Conservation (phyloP, 2,797 vertebrate genomes). For the Amblyraja radiata region DNA sequence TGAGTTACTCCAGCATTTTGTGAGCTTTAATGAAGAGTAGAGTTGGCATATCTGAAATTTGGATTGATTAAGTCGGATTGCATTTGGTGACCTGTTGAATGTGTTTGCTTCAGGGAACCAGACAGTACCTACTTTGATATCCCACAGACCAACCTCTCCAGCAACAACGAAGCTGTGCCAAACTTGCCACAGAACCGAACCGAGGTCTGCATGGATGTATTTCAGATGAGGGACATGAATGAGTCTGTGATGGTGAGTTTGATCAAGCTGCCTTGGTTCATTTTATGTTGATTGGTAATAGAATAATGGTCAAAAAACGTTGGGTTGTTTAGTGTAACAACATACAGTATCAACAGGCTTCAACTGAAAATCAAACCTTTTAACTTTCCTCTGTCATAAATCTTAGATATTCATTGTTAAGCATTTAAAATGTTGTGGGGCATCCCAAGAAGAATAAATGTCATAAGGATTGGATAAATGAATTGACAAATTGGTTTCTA, state of each 20-base stretch:
- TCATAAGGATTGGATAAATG: background rate
- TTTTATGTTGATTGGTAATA: background rate
- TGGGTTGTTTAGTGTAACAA: background rate
- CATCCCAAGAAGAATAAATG: background rate
- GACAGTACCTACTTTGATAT: slow-evolving; percentile 96
- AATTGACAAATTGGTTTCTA: background rate
- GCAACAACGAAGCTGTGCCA: slow-evolving; percentile 50
- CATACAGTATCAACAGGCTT: background rate
- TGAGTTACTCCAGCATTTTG: too few species aligned
- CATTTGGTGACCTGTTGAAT: background rate
- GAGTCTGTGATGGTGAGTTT: slow-evolving; percentile 80
- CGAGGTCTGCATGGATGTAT: slow-evolving; percentile 79
- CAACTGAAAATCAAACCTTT: background rate
- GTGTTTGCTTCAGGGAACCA: slow-evolving; percentile 69
- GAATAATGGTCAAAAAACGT: background rate
- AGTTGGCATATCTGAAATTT: background rate
- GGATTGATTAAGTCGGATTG: background rate
- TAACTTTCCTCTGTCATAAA: background rate
- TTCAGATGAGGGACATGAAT: slow-evolving; percentile 81
- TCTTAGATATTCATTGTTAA: background rate
- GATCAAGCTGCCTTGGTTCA: background rate
- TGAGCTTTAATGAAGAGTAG: background rate
- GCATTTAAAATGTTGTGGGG: background rate
- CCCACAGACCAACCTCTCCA: slow-evolving; percentile 61
- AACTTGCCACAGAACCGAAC: slow-evolving; percentile 56